Base-by-base conservation (phyloP, 2,888 invertebrate species). In the Periphyllus acericola region DNA sequence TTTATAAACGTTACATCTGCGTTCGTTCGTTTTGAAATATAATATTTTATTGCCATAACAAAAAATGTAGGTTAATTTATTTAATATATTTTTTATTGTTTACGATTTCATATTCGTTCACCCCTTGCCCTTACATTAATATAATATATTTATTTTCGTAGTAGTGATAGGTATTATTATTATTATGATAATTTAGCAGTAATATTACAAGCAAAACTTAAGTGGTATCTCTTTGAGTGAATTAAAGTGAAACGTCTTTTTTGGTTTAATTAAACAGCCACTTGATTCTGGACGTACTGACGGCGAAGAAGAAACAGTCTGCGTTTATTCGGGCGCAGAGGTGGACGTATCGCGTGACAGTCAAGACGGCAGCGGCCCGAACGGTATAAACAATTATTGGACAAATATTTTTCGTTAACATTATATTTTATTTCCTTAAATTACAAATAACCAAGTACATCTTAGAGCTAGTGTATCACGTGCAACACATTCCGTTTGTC, bases 401-500 rank as follows among this genome's bases (percentile, higher is more conserved):
- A 25, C 25, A 60, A 60, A 75, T 34, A 40, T 75, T 36, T 74
- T 76, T 78, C 46, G 60, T 40, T 83, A 40, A 46, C 34, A 78
- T 71, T 34, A 32, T 0, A 75, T 75, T 75, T 84, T 66, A 52
- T 85, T 71, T 21, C 72, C 9, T 52, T 46, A 52, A 66, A 36
- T 46, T 74, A 36, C 60, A 36, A 75, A 60, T 9, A 6, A n/a
- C n/a, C n/a, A 11, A 46, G 46, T 46, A 46, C 8, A 46, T 52
- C 46, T 84, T 21, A 79, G 78, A 34, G 34, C 0, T 71, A 9
- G 71, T 71, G 8, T 71, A 85, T 36, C 34, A 71, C 8, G 85
- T 71, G 19, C 36, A 34, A n/a, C 78, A 85, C 29, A 79, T 85
- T 36, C 46, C 85, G 19, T 85, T 78, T 34, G 19, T 79, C 68